These are phyloP conservation scores for Dendrolimus kikuchii DNA, from an alignment of 1,140 invertebrate genomes.

Conservation along the genomic window DNA sequence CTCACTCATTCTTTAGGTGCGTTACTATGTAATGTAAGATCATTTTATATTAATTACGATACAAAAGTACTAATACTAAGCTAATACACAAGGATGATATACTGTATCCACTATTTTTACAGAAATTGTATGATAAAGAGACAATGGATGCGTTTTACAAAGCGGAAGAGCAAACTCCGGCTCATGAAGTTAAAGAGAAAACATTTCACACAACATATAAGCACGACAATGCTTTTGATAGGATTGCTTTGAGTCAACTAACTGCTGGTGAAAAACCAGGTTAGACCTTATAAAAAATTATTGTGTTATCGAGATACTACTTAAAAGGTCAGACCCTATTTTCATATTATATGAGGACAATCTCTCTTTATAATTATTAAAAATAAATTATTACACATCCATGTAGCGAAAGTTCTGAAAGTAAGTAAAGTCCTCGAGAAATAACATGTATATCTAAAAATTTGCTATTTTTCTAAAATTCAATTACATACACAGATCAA, in stretches of 20 bases:
- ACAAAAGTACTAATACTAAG: too few species aligned
- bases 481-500: conserved; percentile 25
- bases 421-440: too few species aligned
- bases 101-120: conserved; percentile 1
- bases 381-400: too few species aligned
- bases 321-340: too few species aligned
- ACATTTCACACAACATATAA: conserved; percentile 33
- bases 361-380: too few species aligned
- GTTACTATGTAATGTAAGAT: too few species aligned
- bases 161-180: conserved; percentile 29
- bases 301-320: background rate
- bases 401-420: too few species aligned
- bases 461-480: background rate
- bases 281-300: conserved; percentile 9
- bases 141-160: conserved; percentile 46
- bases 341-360: too few species aligned
- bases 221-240: conserved; percentile 45
- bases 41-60: too few species aligned
- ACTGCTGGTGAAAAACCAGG: conserved; percentile 40
- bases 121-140: conserved; percentile 55
- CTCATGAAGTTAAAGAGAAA: conserved; percentile 30
- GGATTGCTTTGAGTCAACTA: conserved; percentile 50
- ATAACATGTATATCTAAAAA: background rate
- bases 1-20: too few species aligned
- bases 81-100: too few species aligned